A percentile compares a stretch with the other conserved stretches of the same genome.
Evolutionary conservation across 2,113 vertebrate genomes (phyloP).

Genomic region (Prionailurus viverrinus): DNA sequence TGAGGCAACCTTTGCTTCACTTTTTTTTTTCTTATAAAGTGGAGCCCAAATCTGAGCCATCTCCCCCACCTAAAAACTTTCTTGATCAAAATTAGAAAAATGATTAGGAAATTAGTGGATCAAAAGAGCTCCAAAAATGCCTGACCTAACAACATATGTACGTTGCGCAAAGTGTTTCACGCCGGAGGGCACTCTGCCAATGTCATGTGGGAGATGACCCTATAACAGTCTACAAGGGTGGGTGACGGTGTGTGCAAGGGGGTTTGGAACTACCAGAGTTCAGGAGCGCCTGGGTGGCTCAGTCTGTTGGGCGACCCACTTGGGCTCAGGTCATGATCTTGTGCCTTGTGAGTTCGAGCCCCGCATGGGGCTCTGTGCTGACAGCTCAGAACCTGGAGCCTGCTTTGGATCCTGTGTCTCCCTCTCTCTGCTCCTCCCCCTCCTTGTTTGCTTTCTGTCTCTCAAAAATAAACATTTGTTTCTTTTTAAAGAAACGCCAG

Average conservation of each 20-base stretch:
- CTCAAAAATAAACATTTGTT: too few relatives aligned
- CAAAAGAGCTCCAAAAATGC: background rate
- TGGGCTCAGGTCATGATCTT: too few relatives aligned
- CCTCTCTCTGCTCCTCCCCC: too few relatives aligned
- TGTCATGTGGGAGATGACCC: background rate
- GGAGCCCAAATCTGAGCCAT: background rate
- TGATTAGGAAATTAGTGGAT: conserved; percentile 4
- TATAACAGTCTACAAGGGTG: background rate
- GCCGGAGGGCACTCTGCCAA: background rate
- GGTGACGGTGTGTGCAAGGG: background rate
- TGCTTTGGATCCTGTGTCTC: too few relatives aligned
- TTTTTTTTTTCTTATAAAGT: background rate
- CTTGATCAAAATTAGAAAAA: background rate
- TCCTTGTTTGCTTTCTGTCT: too few relatives aligned
- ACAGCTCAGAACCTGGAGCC: too few relatives aligned
- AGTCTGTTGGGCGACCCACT: too few relatives aligned
- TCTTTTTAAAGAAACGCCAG: background rate
- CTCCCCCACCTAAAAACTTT: background rate
- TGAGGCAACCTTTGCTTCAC: background rate
- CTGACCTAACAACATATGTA: background rate
- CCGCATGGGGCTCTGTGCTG: too few relatives aligned
- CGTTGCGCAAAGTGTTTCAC: background rate
- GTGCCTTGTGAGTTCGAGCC: too few relatives aligned
- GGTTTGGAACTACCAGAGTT: background rate
- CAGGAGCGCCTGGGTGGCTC: background rate